phyloP scores from a whole-genome alignment of 2,888 invertebrate genomes.

The Cheilosia scutellata region DNA sequence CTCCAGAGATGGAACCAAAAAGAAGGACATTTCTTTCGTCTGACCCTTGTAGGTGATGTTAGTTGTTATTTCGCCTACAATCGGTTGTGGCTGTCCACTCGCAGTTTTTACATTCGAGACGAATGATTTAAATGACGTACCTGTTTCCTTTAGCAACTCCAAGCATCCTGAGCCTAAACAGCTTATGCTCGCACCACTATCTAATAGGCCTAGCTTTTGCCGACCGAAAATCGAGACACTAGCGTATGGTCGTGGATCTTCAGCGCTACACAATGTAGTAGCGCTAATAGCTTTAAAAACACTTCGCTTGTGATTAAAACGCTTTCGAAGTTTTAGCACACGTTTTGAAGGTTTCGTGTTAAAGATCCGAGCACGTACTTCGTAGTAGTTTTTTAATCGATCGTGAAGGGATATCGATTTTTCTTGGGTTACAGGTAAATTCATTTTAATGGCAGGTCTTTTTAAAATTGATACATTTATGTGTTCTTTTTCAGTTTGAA shows the following conservation, averaged over 20 bases:
- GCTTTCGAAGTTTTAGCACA: not conserved
- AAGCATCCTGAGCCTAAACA: constrained; percentile 19
- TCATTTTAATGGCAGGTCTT: not conserved
- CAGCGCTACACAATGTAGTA: not conserved
- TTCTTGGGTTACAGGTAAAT: not conserved
- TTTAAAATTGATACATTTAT: not conserved
- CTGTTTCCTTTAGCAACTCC: not conserved
- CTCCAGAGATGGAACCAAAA: not conserved
- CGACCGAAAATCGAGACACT: constrained; percentile 8
- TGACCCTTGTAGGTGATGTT: not conserved
- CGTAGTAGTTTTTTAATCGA: constrained; percentile 10
- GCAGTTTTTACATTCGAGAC: constrained; percentile 13
- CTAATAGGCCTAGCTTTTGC: constrained; percentile 20
- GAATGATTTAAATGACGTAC: not conserved
- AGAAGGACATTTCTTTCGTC: not conserved
- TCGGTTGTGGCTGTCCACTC: constrained; percentile 21
- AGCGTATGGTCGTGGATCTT: constrained; percentile 25
- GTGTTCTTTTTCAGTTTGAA: not conserved
- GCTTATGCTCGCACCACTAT: constrained; percentile 11
- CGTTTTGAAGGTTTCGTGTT: not conserved
- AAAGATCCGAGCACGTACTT: constrained; percentile 8
- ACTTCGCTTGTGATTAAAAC: not conserved
- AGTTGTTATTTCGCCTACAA: constrained; percentile 12
- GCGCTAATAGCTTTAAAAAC: constrained; percentile 8
- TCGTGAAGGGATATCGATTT: constrained; percentile 8